These are phyloP conservation scores for Calypte anna DNA, from an alignment of 2,113 vertebrate species.

Conservation along the genomic window DNA sequence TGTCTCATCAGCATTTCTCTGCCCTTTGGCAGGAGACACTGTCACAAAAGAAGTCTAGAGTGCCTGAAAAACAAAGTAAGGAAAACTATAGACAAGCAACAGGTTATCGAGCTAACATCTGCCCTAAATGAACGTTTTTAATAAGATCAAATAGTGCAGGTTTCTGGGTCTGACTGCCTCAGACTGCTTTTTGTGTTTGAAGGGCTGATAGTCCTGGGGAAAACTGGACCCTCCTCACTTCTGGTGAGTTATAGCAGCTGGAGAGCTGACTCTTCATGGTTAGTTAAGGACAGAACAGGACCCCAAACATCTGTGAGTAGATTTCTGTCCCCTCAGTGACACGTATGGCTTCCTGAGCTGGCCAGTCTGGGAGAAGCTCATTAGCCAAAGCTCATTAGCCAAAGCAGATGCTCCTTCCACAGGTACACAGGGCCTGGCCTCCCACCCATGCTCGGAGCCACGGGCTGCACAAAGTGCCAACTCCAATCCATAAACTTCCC, in stretches of 20 bases:
- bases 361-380: background rate
- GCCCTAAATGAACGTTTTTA: background rate
- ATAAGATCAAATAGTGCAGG: background rate
- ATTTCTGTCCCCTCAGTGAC: background rate
- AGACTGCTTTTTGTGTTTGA: background rate
- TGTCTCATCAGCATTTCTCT: background rate
- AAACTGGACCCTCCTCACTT: background rate
- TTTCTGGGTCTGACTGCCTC: background rate
- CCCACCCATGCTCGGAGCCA: background rate
- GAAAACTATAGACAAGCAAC: background rate
- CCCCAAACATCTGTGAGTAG: background rate
- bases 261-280: background rate
- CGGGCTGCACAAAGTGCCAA: too few species aligned
- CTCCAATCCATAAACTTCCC: background rate
- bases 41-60: background rate
- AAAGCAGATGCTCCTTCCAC: background rate
- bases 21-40: background rate
- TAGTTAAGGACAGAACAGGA: background rate
- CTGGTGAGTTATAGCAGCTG: background rate
- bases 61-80: background rate
- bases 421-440: accelerated
- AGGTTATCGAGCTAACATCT: background rate
- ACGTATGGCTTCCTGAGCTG: background rate
- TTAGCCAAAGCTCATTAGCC: accelerated
- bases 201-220: background rate